A percentile compares a stretch with the other conserved stretches of the same genome.
phyloP scores from a whole-genome alignment of 2,113 vertebrate species.

The Boulengeromyrus knoepffleri region DNA sequence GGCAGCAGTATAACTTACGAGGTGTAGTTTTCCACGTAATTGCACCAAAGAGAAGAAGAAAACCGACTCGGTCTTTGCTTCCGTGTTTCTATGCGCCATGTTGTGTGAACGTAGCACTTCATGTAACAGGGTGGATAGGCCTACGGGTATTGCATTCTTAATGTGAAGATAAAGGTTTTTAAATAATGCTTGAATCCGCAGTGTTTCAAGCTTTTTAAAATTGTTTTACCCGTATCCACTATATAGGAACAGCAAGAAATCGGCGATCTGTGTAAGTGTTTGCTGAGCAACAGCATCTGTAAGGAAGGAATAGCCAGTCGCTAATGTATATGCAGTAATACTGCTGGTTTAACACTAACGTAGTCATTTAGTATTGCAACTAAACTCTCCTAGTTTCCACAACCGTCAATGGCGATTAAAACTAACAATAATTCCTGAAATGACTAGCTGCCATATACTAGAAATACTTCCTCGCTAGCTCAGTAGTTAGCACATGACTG shows the following conservation, averaged over 20 bases:
- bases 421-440: neutral
- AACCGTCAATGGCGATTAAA: neutral
- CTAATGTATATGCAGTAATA: neutral
- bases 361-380: neutral
- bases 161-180: neutral
- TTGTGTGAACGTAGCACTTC: neutral
- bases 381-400: neutral
- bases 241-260: neutral
- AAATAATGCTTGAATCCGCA: neutral
- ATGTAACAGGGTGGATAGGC: neutral
- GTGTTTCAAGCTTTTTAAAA: neutral
- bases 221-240: neutral
- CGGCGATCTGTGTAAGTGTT: conserved; percentile 2
- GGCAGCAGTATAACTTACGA: neutral
- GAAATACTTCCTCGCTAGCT: neutral
- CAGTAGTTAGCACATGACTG: neutral
- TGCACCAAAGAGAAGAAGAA: neutral
- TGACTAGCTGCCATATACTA: neutral
- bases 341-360: neutral
- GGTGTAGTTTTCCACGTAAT: neutral
- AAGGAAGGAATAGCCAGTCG: neutral
- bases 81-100: neutral
- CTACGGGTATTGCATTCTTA: neutral
- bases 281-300: neutral
- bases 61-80: neutral